Base-by-base conservation (phyloP, 2,113 vertebrate genomes). In the Corythoichthys intestinalis region DNA sequence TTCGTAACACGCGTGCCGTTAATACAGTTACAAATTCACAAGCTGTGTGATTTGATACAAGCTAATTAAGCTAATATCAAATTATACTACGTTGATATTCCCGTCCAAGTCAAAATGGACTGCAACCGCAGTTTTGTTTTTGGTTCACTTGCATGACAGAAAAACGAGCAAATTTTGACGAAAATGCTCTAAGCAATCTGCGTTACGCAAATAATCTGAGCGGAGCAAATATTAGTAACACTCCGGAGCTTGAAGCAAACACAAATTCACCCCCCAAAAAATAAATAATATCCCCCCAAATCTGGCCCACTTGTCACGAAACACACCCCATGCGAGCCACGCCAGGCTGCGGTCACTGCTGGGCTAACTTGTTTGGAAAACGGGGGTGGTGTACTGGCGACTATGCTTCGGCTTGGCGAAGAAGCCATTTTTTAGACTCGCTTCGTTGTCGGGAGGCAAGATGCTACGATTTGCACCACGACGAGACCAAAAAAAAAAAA, bases 361-460 rank as follows among this genome's bases (percentile, higher is more conserved):
- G 71, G 61, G 76, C 77, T 73, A 73, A 78, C 81, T 82, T 79
- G 81, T 70, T 70, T 52, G 75, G 73, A 28, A 77, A 53, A 17
- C 65, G 90, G 80, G 78, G 83, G 86, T 83, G 85, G 85, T 67
- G 68, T 70, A 28, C 20, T 28, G 20, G 20, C 57, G 78, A 60
- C 54, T 68, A 50, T 74, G 70, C 10, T 28, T 62, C 60, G 17
- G 39, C 13, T 67, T 79, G 80, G 78, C 69, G 66, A 78, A 88
- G 86, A 72, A 72, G 89, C 88, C 88, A 89, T 90, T 89, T 28
- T 90, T 90, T 85, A 83, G 81, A 83, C 77, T 73, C 64, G 49
- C 70, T 87, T 78, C 74, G 77, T 75, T 83, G 72, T 69, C 74
- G 82, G 20, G 54, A 77, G 73, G 73, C 80, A 77, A 70, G 79